These are phyloP conservation scores for Drosophila nigromelanica DNA, from an alignment of 1,140 invertebrate genomes.

Conservation along the genomic window DNA sequence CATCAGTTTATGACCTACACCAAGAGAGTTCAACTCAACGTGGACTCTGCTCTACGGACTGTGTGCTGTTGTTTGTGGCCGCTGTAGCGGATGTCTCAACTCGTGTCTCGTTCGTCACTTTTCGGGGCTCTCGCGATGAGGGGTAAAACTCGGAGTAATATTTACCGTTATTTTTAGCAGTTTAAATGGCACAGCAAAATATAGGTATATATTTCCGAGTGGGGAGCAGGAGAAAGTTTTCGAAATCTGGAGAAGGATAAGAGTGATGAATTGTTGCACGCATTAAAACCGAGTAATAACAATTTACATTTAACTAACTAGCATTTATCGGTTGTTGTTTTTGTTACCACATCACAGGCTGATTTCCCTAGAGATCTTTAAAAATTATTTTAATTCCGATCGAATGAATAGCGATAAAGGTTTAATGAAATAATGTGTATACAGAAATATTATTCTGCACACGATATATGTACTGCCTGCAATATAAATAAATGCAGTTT, in stretches of 20 bases:
- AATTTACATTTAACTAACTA: too few relatives aligned
- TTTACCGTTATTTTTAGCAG: background rate
- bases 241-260: conserved; percentile 1
- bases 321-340: too few relatives aligned
- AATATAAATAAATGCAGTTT: too few relatives aligned
- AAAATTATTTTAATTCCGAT: too few relatives aligned
- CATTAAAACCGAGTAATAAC: too few relatives aligned
- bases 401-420: too few relatives aligned
- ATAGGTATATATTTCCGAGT: background rate
- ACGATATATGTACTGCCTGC: too few relatives aligned
- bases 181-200: background rate
- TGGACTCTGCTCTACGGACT: background rate
- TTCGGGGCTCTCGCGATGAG: background rate
- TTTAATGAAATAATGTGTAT: too few relatives aligned
- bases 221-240: background rate
- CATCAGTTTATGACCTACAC: conserved; percentile 77
- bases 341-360: too few relatives aligned
- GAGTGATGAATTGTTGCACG: too few relatives aligned
- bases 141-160: conserved; percentile 13
- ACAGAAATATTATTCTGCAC: too few relatives aligned
- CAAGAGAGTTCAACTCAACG: conserved; percentile 65
- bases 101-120: background rate
- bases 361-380: too few relatives aligned
- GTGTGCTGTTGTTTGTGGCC: conserved; percentile 18
- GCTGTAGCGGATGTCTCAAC: conserved; percentile 29